A percentile compares a stretch with the other conserved stretches of the same genome.
Conservation (phyloP, 2,888 invertebrate species). For the Phrixothrix hirtus region DNA sequence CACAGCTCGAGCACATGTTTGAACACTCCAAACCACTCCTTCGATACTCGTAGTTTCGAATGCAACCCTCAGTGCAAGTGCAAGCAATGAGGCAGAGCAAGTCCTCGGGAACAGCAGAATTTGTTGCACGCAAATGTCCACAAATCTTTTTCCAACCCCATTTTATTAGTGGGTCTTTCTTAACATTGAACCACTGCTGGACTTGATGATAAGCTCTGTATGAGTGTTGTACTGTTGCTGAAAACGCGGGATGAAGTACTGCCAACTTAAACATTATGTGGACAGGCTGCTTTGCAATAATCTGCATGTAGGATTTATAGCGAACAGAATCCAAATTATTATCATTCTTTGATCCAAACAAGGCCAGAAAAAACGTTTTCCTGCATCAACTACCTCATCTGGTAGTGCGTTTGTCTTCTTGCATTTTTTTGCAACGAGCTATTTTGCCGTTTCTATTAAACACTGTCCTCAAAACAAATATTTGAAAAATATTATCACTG, state of each 20-base stretch:
- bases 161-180: neutral
- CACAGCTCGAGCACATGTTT: too few relatives aligned
- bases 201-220: too few relatives aligned
- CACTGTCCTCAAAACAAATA: too few relatives aligned
- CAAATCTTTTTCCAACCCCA: slow-evolving; percentile 1
- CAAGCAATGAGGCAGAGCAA: too few relatives aligned
- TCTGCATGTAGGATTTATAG: slow-evolving; percentile 1
- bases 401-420: neutral
- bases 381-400: neutral
- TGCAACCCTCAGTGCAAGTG: too few relatives aligned
- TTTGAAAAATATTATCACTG: too few relatives aligned
- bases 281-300: slow-evolving; percentile 4
- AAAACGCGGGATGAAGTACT: neutral
- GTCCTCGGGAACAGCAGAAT: too few relatives aligned
- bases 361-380: neutral
- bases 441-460: too few relatives aligned
- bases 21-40: too few relatives aligned
- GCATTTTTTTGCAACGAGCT: neutral
- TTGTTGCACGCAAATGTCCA: too few relatives aligned
- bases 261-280: slow-evolving; percentile 1
- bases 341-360: neutral
- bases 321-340: neutral
- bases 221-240: neutral
- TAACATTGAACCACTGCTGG: too few relatives aligned
- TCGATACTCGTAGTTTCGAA: too few relatives aligned